Percentiles rank a stretch among this genome's conserved stretches.
phyloP scores from a whole-genome alignment of 2,888 invertebrate genomes.

The Lasioglossum villosulum region DNA sequence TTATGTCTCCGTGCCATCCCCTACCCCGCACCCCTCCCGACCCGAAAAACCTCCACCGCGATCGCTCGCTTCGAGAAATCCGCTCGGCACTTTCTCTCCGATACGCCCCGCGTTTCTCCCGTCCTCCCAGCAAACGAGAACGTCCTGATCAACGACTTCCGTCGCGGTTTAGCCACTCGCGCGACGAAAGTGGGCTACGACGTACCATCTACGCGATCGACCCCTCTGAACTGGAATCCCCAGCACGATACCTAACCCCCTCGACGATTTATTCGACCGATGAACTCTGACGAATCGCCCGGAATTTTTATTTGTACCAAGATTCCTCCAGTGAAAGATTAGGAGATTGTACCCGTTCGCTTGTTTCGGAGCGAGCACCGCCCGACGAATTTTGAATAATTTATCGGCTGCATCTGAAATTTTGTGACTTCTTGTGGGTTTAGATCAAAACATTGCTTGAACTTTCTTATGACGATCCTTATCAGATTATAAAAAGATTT shows the following conservation, averaged over 20 bases:
- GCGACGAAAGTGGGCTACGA: neutral
- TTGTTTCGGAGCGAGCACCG: neutral
- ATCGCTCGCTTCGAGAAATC: conserved; percentile 42
- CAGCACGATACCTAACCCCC: neutral
- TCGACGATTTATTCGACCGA: neutral
- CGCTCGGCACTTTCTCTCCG: conserved; percentile 32
- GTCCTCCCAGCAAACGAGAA: neutral
- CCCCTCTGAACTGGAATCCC: neutral
- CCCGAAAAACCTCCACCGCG: conserved; percentile 19
- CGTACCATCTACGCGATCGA: neutral
- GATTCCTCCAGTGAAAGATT: neutral
- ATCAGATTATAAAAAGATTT: no score
- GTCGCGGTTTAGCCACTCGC: conserved; percentile 21
- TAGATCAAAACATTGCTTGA: no score
- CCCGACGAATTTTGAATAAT: neutral
- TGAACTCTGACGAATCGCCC: neutral
- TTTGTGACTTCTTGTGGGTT: neutral
- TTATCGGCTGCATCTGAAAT: accelerated
- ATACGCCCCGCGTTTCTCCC: conserved; percentile 25
- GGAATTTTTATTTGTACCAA: neutral
- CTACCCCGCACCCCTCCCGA: conserved; percentile 10
- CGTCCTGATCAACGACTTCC: conserved; percentile 45
- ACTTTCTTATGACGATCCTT: no score
- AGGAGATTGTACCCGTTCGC: neutral
- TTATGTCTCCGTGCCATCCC: conserved; percentile 44